Evolutionary conservation across 1,140 invertebrate genomes (phyloP), one percentile per base, ranked within the genome.

Genomic region (Eumaeus atala): DNA sequence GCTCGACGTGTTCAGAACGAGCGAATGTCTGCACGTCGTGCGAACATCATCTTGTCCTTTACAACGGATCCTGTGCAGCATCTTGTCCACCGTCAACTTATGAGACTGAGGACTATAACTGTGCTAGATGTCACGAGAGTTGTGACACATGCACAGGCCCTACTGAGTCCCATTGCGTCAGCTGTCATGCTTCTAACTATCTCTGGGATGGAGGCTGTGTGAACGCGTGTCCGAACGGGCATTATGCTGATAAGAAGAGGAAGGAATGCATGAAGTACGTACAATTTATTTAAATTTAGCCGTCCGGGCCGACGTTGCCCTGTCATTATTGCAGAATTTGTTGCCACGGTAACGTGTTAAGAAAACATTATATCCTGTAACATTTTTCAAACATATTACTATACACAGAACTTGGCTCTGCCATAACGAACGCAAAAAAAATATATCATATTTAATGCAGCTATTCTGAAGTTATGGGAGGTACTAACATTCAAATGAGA

Each of bases 71-170:
- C 65, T 97, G 95, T 81, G 90, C 93, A 55, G 92, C 94, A 1
- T 90, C 93, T 0, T 97, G 96, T 88, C 95, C 95, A 2, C 64
- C 90, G 0, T 91, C 93, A 57, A 94, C 93, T 0, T 96, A 91
- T 71, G 94, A 95, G 84, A 95, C 93, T 0, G 93, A 95, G 64
- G 93, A 95, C 72, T 94, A 95, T 78, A 91, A 91, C 66, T 96
- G 95, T 77, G 90, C 91, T 10, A 88, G 90, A 7, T 97, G 95
- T 77, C 92, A 96, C 82, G 71, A 90, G 9, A 91, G 91, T 7
- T 97, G 95, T 79, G 93, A 92, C 62, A 95, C 95, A 1, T 97
- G 95, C 73, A 92, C 90, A 61, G 95, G 94, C 16, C 91, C 92
- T 5, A 90, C 91, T 18, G 91, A 93, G 64, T 89, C 91, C 36